Conservation (phyloP, 2,113 vertebrate genomes). For the Gallinago paraguaiae region DNA sequence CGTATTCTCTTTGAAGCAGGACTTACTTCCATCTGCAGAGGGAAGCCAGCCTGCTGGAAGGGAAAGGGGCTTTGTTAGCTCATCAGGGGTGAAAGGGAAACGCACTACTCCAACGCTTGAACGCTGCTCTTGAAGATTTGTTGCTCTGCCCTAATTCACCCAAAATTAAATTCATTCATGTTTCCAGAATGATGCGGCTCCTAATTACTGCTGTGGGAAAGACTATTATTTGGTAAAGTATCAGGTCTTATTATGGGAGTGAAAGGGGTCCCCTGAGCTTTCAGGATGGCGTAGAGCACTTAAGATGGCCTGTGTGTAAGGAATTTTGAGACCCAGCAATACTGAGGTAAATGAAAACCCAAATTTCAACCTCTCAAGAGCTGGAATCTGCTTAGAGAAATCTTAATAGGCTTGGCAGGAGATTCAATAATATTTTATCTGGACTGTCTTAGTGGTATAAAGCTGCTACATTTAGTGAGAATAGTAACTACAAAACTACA, state of each 20-base stretch:
- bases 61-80: neutral
- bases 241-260: fast-evolving
- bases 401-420: neutral
- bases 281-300: neutral
- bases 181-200: neutral
- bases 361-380: neutral
- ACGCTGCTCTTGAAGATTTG: neutral
- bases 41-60: neutral
- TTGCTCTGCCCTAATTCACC: neutral
- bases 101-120: neutral
- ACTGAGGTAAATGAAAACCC: neutral
- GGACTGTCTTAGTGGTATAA: neutral
- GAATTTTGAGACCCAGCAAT: neutral
- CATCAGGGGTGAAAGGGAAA: neutral
- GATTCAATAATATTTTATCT: neutral
- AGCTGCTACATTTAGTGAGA: neutral
- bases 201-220: neutral
- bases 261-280: neutral
- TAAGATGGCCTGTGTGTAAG: neutral
- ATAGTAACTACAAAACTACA: neutral
- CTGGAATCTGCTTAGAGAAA: neutral
- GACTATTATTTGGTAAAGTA: neutral
- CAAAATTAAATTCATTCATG: neutral
- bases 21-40: neutral
- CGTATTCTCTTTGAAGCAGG: neutral